These are phyloP conservation scores for Aulostomus chinensis DNA, from an alignment of 2,797 vertebrate species.

Conservation along the genomic window DNA sequence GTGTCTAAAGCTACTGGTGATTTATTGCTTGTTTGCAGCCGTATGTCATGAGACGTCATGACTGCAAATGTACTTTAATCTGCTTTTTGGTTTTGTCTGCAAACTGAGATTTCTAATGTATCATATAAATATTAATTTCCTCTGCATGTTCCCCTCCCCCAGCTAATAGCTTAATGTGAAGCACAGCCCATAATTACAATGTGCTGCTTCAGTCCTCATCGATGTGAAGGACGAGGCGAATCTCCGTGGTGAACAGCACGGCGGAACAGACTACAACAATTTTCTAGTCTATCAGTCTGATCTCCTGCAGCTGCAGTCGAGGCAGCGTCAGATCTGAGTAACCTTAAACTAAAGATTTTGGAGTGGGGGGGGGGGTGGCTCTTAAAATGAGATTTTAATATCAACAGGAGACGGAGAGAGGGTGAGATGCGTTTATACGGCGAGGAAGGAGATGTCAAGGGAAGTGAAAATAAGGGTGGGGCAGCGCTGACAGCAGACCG, in stretches of 20 bases:
- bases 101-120: constrained; percentile 1
- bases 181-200: constrained; percentile 49
- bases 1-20: no score
- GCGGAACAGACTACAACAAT: constrained; percentile 35
- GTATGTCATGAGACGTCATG: no score
- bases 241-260: constrained; percentile 9
- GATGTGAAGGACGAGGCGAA: constrained; percentile 33
- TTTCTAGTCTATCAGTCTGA: constrained; percentile 34
- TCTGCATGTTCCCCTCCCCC: constrained; percentile 50
- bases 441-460: constrained; percentile 27
- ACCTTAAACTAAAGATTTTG: constrained; percentile 24
- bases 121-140: constrained; percentile 39
- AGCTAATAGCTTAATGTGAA: constrained; percentile 64
- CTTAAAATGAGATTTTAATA: constrained; percentile 30
- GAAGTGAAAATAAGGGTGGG: constrained; percentile 68
- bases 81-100: no score
- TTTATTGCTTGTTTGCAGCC: no score
- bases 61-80: constrained; percentile 8
- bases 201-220: constrained; percentile 40
- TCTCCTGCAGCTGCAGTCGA: constrained; percentile 40
- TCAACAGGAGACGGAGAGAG: constrained; percentile 51
- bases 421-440: constrained; percentile 11
- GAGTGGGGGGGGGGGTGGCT: background rate
- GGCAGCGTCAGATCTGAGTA: constrained; percentile 31
- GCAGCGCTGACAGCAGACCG: constrained; percentile 54